Evolutionary conservation across 2,113 vertebrate genomes (phyloP).

Genomic region (Erythrocercus mccallii): DNA sequence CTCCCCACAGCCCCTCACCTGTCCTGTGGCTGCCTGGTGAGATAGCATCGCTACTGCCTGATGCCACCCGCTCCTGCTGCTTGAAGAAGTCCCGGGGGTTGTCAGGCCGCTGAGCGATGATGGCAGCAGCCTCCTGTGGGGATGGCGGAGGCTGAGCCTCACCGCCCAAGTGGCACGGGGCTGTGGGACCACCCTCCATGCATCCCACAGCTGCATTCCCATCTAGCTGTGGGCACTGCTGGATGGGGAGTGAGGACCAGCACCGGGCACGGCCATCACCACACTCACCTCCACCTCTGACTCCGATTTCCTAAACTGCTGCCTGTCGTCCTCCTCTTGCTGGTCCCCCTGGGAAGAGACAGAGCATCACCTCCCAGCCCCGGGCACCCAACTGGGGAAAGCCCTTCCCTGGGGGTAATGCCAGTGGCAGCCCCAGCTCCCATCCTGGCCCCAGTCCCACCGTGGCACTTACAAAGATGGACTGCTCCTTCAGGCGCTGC

Average conservation of each 20-base stretch:
- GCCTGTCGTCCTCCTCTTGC: conserved; percentile 80
- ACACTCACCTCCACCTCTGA: conserved; percentile 88
- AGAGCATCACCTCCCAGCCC: neutral
- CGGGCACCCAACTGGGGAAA: neutral
- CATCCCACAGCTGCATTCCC: neutral
- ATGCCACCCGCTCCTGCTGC: conserved; percentile 86
- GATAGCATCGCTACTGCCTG: conserved; percentile 78
- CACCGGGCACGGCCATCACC: fast-evolving
- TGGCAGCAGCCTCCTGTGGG: conserved; percentile 91
- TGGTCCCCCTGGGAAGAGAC: conserved; percentile 68
- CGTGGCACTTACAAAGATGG: conserved; percentile 79
- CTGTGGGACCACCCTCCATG: neutral
- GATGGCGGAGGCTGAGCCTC: neutral
- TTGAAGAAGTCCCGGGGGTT: conserved; percentile 97
- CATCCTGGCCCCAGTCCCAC: fast-evolving
- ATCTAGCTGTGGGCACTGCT: neutral
- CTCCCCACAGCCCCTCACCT: conserved; percentile 72
- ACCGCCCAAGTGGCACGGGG: fast-evolving
- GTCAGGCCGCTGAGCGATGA: conserved; percentile 91
- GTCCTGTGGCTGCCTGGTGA: conserved; percentile 85
- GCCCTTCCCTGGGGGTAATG: neutral
- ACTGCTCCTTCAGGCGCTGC: conserved; percentile 81
- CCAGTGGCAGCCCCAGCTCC: fast-evolving
- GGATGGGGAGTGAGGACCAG: neutral
- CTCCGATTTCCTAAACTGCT: conserved; percentile 86